These are phyloP conservation scores for Loripinus fragilis DNA, from an alignment of 2,888 invertebrate species.

Conservation along the genomic window DNA sequence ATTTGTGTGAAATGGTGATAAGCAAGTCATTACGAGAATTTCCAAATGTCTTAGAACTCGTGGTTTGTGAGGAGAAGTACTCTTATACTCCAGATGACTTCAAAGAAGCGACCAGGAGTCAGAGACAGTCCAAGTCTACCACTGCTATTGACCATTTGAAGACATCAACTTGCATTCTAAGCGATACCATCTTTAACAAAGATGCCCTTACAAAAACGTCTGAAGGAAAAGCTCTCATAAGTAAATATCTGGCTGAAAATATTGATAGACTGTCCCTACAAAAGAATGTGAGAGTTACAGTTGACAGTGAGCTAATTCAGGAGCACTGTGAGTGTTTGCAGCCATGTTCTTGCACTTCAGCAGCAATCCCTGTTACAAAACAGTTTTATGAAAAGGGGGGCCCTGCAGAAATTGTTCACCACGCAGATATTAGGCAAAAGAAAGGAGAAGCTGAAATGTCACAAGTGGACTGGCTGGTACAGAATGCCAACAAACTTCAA, in stretches of 20 bases:
- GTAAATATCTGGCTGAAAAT: constrained; percentile 16
- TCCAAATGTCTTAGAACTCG: not conserved
- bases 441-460: constrained; percentile 46
- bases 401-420: not conserved
- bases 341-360: not conserved
- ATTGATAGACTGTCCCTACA: not conserved
- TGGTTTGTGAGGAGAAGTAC: constrained; percentile 17
- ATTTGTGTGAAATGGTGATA: not conserved
- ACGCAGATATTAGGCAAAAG: constrained; percentile 9
- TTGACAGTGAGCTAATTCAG: constrained; percentile 6
- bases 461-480: constrained; percentile 34
- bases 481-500: not conserved
- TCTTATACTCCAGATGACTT: constrained; percentile 17
- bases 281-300: not conserved
- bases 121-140: not conserved
- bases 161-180: not conserved
- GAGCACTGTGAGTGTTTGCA: not conserved
- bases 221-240: constrained; percentile 8
- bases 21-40: not conserved
- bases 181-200: constrained; percentile 6
- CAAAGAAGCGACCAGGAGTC: not conserved
- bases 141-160: constrained; percentile 2
- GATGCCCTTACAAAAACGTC: not conserved
- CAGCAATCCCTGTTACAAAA: constrained; percentile 20
- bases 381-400: not conserved